Evolutionary conservation across 2,888 invertebrate species (phyloP).

Genomic region (Lasioglossum pauxillum): DNA sequence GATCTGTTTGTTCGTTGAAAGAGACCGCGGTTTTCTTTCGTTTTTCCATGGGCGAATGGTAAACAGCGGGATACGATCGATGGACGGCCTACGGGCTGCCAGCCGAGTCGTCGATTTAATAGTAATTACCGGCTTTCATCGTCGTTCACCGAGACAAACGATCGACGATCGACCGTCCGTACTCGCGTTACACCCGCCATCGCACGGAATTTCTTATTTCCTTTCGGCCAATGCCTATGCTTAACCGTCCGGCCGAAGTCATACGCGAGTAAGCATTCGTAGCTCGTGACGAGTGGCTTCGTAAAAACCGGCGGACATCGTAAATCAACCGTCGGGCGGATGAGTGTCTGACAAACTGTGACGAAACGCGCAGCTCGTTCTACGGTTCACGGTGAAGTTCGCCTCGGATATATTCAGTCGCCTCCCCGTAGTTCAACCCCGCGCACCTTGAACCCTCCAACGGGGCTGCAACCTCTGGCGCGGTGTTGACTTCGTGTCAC

Average conservation of each 20-base stretch:
- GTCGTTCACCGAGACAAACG: conserved; percentile 26
- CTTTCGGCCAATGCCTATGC: conserved; percentile 21
- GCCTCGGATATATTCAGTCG: neutral
- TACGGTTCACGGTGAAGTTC: conserved; percentile 2
- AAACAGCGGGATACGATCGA: conserved; percentile 39
- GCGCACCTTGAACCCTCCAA: neutral
- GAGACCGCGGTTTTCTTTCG: neutral
- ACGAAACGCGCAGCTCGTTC: neutral
- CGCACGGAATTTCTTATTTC: conserved; percentile 43
- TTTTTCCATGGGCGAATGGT: conserved; percentile 6
- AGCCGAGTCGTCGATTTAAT: conserved; percentile 54
- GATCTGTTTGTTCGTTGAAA: neutral
- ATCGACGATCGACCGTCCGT: conserved; percentile 24
- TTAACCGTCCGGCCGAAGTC: conserved; percentile 32
- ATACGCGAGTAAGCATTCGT: conserved; percentile 33
- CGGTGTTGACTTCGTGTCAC: neutral
- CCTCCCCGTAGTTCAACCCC: neutral
- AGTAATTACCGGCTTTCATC: conserved; percentile 54
- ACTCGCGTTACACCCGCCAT: conserved; percentile 10
- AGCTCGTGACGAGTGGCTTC: conserved; percentile 34
- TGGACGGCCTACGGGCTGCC: conserved; percentile 31
- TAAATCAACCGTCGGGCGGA: conserved; percentile 26
- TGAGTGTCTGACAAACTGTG: conserved; percentile 7
- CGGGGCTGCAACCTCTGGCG: neutral
- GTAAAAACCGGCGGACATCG: conserved; percentile 19